phyloP scores from a whole-genome alignment of 2,888 invertebrate genomes.

The Ryuthela nishihirai region DNA sequence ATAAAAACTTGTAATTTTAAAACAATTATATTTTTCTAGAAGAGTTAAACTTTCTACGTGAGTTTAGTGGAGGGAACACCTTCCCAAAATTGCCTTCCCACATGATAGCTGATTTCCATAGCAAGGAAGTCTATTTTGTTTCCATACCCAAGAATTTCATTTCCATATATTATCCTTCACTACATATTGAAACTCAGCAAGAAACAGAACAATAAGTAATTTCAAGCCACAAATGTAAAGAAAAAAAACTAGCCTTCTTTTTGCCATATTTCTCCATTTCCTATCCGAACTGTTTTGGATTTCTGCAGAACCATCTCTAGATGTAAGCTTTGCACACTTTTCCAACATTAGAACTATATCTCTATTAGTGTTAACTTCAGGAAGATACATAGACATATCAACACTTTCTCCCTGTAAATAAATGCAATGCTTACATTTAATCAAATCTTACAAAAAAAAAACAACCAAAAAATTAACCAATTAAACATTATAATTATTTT shows the following conservation, averaged over 20 bases:
- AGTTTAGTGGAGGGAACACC: no score
- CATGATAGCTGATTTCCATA: no score
- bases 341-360: constrained; percentile 77
- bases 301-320: constrained; percentile 62
- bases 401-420: constrained; percentile 73
- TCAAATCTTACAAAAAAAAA: constrained; percentile 1
- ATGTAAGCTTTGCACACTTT: constrained; percentile 79
- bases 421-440: constrained; percentile 26
- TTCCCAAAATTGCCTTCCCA: no score
- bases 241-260: constrained; percentile 55
- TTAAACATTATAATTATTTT: background rate
- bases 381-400: constrained; percentile 82
- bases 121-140: no score
- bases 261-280: constrained; percentile 79
- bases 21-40: no score
- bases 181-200: no score
- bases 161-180: no score
- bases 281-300: constrained; percentile 45
- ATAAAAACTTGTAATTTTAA: no score
- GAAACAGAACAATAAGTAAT: background rate
- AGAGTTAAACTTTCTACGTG: no score
- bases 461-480: constrained; percentile 3
- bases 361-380: constrained; percentile 85
- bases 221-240: background rate
- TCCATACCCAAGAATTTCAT: no score